Conservation (phyloP, 2,113 vertebrate genomes). For the Urocolius indicus region DNA sequence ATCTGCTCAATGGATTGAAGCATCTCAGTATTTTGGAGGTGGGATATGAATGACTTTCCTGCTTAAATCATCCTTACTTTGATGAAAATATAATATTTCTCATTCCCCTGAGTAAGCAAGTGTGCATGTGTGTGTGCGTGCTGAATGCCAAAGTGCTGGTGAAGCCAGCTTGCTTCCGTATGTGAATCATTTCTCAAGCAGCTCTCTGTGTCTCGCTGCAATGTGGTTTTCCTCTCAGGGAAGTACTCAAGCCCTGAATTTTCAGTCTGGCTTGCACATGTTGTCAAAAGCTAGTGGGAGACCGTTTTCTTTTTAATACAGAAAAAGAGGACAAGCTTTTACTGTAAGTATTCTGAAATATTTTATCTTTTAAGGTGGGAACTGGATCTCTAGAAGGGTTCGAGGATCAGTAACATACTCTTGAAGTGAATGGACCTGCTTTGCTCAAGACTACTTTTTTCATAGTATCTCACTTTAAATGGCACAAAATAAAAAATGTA, state of each 20-base stretch:
- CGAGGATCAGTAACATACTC: not conserved
- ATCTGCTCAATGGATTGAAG: not conserved
- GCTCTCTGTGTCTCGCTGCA: constrained; percentile 53
- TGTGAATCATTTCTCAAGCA: constrained; percentile 75
- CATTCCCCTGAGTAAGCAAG: constrained; percentile 46
- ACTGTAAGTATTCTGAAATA: constrained; percentile 70
- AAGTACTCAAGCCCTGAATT: constrained; percentile 70
- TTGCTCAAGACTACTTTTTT: not conserved
- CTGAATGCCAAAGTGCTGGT: constrained; percentile 45
- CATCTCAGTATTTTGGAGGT: not conserved
- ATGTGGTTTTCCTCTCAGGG: constrained; percentile 80
- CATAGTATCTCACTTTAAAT: not conserved
- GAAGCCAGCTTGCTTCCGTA: constrained; percentile 78
- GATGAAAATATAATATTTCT: constrained; percentile 65
- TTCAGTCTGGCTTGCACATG: constrained; percentile 71
- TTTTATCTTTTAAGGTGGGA: not conserved
- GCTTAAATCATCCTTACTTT: constrained; percentile 33
- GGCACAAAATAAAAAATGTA: not conserved
- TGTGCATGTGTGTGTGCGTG: not conserved
- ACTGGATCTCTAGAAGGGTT: not conserved
- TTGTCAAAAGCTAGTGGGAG: constrained; percentile 60
- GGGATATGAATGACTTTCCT: not conserved
- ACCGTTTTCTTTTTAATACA: constrained; percentile 43
- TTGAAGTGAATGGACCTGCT: not conserved
- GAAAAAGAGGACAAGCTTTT: not conserved